A percentile compares a stretch with the other conserved stretches of the same genome.
phyloP scores from a whole-genome alignment of 2,797 vertebrate genomes.

The Acrocephalus scirpaceus region DNA sequence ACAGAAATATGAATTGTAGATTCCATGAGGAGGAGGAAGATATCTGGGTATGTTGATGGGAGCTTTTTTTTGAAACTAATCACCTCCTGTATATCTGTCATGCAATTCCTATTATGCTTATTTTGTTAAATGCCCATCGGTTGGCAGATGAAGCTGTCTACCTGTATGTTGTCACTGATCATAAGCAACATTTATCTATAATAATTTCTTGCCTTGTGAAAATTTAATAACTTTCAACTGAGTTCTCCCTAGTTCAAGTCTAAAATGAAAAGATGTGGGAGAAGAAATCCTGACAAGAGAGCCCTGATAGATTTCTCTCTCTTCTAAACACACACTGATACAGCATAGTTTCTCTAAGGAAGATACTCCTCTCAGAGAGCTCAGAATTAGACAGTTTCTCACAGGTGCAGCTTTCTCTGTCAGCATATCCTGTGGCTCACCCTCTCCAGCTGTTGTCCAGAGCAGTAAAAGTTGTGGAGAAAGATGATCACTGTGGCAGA shows the following conservation, averaged over 20 bases:
- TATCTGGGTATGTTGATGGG: not conserved
- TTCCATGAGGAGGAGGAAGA: not conserved
- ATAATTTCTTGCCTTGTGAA: not conserved
- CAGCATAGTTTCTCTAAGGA: not conserved
- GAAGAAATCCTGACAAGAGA: not conserved
- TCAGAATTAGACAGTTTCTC: not conserved
- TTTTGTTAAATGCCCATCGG: not conserved
- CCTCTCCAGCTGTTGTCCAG: not conserved
- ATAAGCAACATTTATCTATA: not conserved
- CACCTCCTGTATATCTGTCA: not conserved
- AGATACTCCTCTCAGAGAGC: not conserved
- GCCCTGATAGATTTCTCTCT: not conserved
- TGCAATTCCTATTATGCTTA: not conserved
- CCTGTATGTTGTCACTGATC: not conserved
- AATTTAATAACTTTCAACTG: not conserved
- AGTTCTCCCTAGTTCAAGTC: not conserved
- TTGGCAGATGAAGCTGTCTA: not conserved
- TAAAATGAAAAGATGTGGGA: not conserved
- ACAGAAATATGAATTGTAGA: constrained; percentile 26
- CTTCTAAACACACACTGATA: not conserved
- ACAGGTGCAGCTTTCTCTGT: not conserved
- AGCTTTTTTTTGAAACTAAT: not conserved
- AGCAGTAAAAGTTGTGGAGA: not conserved
- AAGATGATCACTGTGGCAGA: not conserved
- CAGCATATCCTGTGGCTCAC: not conserved